Evolutionary conservation across 2,888 invertebrate species (phyloP).

Genomic region (Polyommatus iphigenia): DNA sequence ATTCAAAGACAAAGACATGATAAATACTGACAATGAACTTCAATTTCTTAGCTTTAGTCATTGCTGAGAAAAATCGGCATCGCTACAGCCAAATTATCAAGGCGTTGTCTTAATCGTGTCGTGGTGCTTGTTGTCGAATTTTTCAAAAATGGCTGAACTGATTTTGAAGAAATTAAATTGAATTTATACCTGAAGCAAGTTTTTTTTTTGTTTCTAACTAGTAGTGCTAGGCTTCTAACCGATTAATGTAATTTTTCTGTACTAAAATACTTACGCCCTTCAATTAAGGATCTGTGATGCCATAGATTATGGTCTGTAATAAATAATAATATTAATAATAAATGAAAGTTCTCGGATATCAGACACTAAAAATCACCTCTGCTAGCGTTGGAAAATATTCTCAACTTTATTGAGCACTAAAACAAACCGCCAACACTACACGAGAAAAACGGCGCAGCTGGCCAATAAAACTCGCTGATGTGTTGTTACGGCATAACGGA

Average conservation of each 20-base stretch:
- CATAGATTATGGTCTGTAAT: not conserved
- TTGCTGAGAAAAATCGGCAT: too few relatives aligned
- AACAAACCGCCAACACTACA: not conserved
- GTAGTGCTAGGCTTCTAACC: too few relatives aligned
- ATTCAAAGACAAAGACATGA: too few relatives aligned
- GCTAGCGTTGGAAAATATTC: not conserved
- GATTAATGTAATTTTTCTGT: not conserved
- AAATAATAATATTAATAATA: too few relatives aligned
- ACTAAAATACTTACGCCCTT: not conserved
- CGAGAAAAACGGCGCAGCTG: not conserved
- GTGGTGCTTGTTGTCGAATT: not conserved
- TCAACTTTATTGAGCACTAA: not conserved
- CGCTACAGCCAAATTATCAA: too few relatives aligned
- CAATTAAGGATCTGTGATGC: not conserved
- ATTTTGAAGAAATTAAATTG: not conserved
- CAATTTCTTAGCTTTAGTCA: too few relatives aligned
- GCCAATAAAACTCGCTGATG: conserved; percentile 4
- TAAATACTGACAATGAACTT: too few relatives aligned
- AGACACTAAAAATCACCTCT: not conserved
- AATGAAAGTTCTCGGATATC: not conserved
- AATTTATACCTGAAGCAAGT: too few relatives aligned
- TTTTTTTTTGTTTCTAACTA: too few relatives aligned
- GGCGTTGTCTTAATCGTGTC: not conserved
- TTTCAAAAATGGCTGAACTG: not conserved
- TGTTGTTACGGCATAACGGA: conserved; percentile 32